Conservation (phyloP, 2,888 invertebrate genomes). For the Phyllotreta cruciferae region DNA sequence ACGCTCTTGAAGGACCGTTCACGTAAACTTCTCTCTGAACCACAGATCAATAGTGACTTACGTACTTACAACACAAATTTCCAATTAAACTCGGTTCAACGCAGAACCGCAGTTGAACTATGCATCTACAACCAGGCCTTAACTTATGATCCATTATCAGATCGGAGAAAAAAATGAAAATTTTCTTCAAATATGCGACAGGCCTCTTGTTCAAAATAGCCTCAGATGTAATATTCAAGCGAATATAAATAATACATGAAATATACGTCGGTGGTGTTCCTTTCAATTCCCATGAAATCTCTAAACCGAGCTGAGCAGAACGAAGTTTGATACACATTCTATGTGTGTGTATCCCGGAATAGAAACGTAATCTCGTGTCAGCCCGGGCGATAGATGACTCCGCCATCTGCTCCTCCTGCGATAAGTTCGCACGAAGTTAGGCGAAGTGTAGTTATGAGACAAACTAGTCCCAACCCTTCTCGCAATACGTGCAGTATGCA, state of each 20-base stretch:
- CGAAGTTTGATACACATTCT: slow-evolving; percentile 47
- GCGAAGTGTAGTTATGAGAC: slow-evolving; percentile 36
- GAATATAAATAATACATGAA: slow-evolving; percentile 28
- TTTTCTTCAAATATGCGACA: too few species aligned
- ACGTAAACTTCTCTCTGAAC: too few species aligned
- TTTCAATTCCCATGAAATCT: slow-evolving; percentile 34
- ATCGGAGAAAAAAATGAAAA: too few species aligned
- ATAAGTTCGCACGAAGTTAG: slow-evolving; percentile 54
- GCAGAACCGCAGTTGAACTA: too few species aligned
- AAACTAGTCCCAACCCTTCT: slow-evolving; percentile 22
- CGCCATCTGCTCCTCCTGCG: slow-evolving; percentile 55
- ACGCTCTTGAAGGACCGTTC: too few species aligned
- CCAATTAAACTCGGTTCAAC: too few species aligned
- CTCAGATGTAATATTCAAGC: slow-evolving; percentile 22
- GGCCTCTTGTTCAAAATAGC: slow-evolving; percentile 18
- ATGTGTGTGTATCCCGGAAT: slow-evolving; percentile 40
- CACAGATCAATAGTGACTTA: too few species aligned
- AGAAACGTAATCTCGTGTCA: slow-evolving; percentile 56
- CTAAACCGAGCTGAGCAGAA: slow-evolving; percentile 29
- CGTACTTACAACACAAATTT: too few species aligned
- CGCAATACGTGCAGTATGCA: too few species aligned
- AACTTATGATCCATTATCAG: too few species aligned
- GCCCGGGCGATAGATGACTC: slow-evolving; percentile 57
- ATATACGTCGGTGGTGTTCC: slow-evolving; percentile 21
- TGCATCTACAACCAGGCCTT: too few species aligned